Conservation (phyloP, 2,113 vertebrate species). For the Sphaerodactylus townsendi region DNA sequence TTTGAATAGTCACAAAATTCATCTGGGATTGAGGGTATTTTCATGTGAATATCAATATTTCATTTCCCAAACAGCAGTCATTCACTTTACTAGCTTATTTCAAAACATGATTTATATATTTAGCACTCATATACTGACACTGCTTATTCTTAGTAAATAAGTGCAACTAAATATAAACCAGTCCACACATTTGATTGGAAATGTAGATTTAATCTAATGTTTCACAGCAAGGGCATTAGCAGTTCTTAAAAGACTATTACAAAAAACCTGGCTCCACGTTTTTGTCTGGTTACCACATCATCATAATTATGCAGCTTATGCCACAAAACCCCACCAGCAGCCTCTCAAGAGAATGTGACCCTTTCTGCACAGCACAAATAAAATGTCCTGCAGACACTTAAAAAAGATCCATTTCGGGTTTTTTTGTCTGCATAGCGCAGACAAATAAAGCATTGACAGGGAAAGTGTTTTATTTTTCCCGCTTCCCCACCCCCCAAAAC, state of each 20-base stretch:
- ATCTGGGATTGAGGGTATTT: not conserved
- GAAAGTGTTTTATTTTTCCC: no score
- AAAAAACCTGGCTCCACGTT: constrained; percentile 2
- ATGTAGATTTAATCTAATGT: not conserved
- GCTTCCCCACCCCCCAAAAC: no score
- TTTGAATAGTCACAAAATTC: not conserved
- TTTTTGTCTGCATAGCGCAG: no score
- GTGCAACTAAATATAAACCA: not conserved
- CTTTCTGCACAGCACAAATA: no score
- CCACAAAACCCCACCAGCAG: not conserved
- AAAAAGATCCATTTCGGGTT: no score
- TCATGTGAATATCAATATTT: not conserved
- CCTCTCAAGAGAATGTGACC: not conserved
- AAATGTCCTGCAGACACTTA: no score
- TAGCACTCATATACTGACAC: not conserved
- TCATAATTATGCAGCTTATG: not conserved
- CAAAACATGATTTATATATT: not conserved
- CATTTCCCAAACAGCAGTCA: not conserved
- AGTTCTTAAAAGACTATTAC: not conserved
- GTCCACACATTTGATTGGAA: not conserved
- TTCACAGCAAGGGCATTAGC: not conserved
- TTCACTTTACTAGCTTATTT: not conserved
- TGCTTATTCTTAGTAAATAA: not conserved
- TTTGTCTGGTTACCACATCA: not conserved
- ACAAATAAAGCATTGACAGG: no score